These are phyloP conservation scores for Meta bourneti DNA, from an alignment of 2,888 invertebrate species.

Conservation along the genomic window DNA sequence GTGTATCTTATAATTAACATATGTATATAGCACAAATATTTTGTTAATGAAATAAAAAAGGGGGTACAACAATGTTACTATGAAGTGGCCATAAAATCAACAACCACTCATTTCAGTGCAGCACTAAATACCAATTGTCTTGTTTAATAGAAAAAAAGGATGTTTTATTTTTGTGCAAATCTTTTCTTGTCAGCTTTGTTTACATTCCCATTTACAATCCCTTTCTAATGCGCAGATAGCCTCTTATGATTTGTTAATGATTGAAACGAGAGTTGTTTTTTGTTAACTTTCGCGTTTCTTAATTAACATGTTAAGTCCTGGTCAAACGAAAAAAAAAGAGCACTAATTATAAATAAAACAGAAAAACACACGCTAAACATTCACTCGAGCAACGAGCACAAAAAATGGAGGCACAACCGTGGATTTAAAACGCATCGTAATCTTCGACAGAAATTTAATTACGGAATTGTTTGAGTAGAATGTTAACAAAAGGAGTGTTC, in stretches of 20 bases:
- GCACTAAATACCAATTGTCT: neutral
- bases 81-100: neutral
- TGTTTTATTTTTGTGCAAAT: neutral
- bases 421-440: conserved; percentile 15
- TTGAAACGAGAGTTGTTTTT: neutral
- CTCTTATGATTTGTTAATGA: neutral
- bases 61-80: neutral
- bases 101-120: neutral
- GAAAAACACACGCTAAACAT: neutral
- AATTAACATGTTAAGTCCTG: neutral
- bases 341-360: conserved; percentile 2
- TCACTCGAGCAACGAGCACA: neutral
- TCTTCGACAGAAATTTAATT: conserved; percentile 28
- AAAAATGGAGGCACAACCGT: neutral
- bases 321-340: neutral
- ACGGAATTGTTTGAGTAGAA: conserved; percentile 12
- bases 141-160: neutral
- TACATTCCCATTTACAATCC: neutral
- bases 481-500: conserved; percentile 5
- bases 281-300: neutral
- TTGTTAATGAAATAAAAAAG: no score
- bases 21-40: no score
- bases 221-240: neutral
- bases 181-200: neutral
- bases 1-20: no score